Evolutionary conservation across 2,113 vertebrate genomes (phyloP).

Genomic region (Corydoras maculifer): DNA sequence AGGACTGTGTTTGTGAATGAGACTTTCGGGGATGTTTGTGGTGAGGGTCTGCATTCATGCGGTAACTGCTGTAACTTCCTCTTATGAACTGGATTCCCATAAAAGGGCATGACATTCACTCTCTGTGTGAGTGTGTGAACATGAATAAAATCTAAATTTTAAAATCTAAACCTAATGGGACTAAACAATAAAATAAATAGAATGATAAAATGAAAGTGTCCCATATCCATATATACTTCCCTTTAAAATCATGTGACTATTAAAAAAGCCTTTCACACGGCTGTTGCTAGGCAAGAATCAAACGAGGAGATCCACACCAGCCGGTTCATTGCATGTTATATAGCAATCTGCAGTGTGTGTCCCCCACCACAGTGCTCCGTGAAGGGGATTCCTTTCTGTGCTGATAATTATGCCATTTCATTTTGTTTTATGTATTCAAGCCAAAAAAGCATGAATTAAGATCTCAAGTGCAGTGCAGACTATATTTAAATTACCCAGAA

Average conservation of each 20-base stretch:
- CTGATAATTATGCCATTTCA: constrained; percentile 2
- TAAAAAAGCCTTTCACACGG: constrained; percentile 19
- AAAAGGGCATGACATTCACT: background rate
- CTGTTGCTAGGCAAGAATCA: constrained; percentile 42
- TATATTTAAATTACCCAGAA: too few relatives aligned
- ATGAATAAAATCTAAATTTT: background rate
- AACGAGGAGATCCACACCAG: constrained; percentile 22
- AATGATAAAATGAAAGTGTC: background rate
- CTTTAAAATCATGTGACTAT: constrained; percentile 31
- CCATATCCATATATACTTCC: background rate
- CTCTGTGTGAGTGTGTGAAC: background rate
- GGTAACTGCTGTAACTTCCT: constrained; percentile 47
- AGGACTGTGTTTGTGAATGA: constrained; percentile 65
- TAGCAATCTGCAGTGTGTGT: background rate
- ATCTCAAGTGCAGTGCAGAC: too few relatives aligned
- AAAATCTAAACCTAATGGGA: background rate
- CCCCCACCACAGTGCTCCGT: background rate
- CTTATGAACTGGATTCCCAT: constrained; percentile 14
- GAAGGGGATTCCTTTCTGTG: background rate
- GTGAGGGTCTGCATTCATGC: constrained; percentile 51
- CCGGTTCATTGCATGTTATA: constrained; percentile 19
- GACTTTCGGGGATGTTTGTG: constrained; percentile 21
- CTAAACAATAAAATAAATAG: background rate
- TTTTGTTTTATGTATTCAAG: too few relatives aligned
- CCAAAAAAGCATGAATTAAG: too few relatives aligned